A percentile compares a stretch with the other conserved stretches of the same genome.
phyloP scores from a whole-genome alignment of 2,113 vertebrate species.

The Sula dactylatra region DNA sequence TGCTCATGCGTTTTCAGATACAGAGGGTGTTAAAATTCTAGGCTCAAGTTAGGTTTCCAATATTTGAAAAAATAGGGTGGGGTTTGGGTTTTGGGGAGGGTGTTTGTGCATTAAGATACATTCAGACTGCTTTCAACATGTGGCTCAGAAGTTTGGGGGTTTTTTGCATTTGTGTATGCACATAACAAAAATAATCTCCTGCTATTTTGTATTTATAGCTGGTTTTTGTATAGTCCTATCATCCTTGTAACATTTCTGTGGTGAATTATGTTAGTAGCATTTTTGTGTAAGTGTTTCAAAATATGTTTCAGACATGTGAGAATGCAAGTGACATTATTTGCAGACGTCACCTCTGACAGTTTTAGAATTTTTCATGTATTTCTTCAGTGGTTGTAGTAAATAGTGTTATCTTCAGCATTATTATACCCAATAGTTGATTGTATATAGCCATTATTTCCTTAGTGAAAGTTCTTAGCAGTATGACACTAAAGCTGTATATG shows the following conservation, averaged over 20 bases:
- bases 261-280: not conserved
- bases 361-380: not conserved
- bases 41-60: not conserved
- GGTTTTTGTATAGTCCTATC: not conserved
- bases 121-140: not conserved
- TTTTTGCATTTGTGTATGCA: not conserved
- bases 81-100: accelerated
- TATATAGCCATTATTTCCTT: not conserved
- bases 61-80: not conserved
- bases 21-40: not conserved
- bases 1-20: not conserved
- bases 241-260: not conserved
- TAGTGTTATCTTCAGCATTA: not conserved
- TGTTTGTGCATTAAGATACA: not conserved
- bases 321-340: not conserved
- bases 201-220: not conserved
- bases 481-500: not conserved
- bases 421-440: not conserved
- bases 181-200: not conserved
- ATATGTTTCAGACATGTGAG: not conserved
- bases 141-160: not conserved
- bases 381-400: not conserved
- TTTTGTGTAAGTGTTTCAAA: conserved; percentile 18
- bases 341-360: not conserved
- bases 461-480: not conserved